Conservation (phyloP, 2,888 invertebrate species). For the Chelonus formosanus region DNA sequence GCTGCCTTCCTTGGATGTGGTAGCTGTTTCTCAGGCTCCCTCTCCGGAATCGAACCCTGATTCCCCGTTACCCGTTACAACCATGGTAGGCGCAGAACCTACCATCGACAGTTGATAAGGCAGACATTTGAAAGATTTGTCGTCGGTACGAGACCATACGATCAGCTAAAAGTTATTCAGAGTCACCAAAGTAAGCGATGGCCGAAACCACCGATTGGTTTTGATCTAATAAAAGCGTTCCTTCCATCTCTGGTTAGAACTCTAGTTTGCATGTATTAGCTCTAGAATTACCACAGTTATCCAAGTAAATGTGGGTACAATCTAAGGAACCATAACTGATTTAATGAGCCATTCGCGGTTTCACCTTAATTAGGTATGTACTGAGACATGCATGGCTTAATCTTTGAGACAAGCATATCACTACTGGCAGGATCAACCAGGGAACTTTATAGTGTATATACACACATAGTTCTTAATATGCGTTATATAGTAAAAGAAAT, state of each 20-base stretch:
- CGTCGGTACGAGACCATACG: constrained; percentile 64
- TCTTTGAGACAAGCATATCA: constrained; percentile 72
- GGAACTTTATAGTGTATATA: neutral
- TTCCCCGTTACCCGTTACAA: constrained; percentile 76
- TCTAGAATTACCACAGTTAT: constrained; percentile 75
- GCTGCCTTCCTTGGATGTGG: constrained; percentile 79
- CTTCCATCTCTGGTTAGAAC: constrained; percentile 65
- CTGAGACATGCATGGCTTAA: constrained; percentile 76
- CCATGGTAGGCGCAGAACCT: constrained; percentile 74
- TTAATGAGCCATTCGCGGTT: constrained; percentile 72
- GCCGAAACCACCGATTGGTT: constrained; percentile 42
- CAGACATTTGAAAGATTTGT: constrained; percentile 74
- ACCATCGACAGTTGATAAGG: constrained; percentile 76
- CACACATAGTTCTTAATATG: too few species aligned
- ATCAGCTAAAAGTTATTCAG: constrained; percentile 41
- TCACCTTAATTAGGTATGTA: constrained; percentile 64
- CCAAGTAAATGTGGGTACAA: constrained; percentile 61
- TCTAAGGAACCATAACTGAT: constrained; percentile 68
- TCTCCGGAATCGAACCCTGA: constrained; percentile 71
- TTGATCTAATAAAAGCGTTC: constrained; percentile 26
- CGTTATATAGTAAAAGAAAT: too few species aligned
- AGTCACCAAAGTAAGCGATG: too few species aligned
- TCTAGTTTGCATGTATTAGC: constrained; percentile 72
- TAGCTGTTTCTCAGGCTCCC: constrained; percentile 77
- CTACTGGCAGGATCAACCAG: constrained; percentile 43